Conservation (phyloP, 2,888 invertebrate genomes). For the Camptogramma bilineatum region DNA sequence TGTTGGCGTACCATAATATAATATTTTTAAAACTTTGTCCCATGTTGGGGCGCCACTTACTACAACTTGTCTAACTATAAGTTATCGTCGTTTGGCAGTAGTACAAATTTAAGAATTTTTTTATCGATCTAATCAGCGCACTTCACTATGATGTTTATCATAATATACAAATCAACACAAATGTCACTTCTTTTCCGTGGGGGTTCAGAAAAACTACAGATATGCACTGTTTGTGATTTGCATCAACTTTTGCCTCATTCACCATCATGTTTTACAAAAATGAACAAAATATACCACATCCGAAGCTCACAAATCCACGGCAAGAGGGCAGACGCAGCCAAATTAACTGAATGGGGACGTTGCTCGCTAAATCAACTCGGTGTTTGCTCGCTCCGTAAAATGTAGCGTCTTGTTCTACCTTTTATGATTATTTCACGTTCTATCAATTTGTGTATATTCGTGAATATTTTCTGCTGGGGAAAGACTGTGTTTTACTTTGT, state of each 20-base stretch:
- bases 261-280: too few species aligned
- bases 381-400: slow-evolving; percentile 26
- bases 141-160: too few species aligned
- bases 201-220: too few species aligned
- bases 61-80: background rate
- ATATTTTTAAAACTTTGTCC: background rate
- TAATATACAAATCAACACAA: too few species aligned
- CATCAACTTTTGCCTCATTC: too few species aligned
- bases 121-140: too few species aligned
- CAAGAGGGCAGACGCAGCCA: slow-evolving; percentile 49
- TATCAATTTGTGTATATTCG: slow-evolving; percentile 21
- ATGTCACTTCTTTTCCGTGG: too few species aligned
- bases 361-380: slow-evolving; percentile 63
- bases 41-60: background rate
- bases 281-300: slow-evolving; percentile 8
- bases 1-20: too few species aligned
- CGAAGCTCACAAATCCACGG: slow-evolving; percentile 29
- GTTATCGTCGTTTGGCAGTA: too few species aligned
- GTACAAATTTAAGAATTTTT: too few species aligned
- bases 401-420: slow-evolving; percentile 20
- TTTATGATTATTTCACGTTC: slow-evolving; percentile 19
- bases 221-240: too few species aligned
- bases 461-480: background rate
- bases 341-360: slow-evolving; percentile 68
- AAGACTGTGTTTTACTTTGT: background rate